These are phyloP conservation scores for Mimas tiliae DNA, from an alignment of 2,888 invertebrate species.

Conservation along the genomic window DNA sequence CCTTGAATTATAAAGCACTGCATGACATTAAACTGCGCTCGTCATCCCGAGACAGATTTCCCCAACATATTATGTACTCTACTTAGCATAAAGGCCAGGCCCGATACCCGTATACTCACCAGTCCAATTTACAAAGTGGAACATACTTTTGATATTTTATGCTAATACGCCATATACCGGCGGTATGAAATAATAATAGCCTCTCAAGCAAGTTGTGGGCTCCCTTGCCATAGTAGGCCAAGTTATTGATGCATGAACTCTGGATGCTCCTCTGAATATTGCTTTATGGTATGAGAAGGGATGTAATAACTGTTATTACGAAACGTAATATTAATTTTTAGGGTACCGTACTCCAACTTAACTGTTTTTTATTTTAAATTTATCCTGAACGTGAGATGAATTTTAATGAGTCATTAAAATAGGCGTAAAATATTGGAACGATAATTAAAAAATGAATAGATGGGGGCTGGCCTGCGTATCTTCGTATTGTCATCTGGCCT, in stretches of 20 bases:
- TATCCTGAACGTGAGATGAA: slow-evolving; percentile 3
- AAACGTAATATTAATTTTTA: slow-evolving; percentile 7
- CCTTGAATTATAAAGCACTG: too few species aligned
- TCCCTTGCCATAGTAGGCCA: slow-evolving; percentile 29
- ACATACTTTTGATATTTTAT: slow-evolving; percentile 60
- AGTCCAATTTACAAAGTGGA: slow-evolving; percentile 55
- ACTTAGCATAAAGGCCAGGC: background rate
- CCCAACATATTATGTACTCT: too few species aligned
- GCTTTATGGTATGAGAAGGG: slow-evolving; percentile 19
- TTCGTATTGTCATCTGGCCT: background rate
- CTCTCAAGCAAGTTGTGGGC: slow-evolving; percentile 43
- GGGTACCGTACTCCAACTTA: background rate
- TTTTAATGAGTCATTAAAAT: slow-evolving; percentile 1
- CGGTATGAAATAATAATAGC: slow-evolving; percentile 69
- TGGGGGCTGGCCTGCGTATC: background rate
- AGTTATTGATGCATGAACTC: slow-evolving; percentile 26
- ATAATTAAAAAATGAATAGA: background rate
- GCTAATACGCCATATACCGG: slow-evolving; percentile 61
- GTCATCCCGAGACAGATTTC: too few species aligned
- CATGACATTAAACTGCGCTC: too few species aligned
- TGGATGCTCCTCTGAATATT: slow-evolving; percentile 13
- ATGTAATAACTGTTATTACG: slow-evolving; percentile 3
- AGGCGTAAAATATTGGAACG: background rate
- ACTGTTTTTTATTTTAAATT: background rate
- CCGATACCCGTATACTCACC: slow-evolving; percentile 12